These are phyloP conservation scores for Dasyornis broadbenti DNA, from an alignment of 2,113 vertebrate genomes.

Conservation along the genomic window DNA sequence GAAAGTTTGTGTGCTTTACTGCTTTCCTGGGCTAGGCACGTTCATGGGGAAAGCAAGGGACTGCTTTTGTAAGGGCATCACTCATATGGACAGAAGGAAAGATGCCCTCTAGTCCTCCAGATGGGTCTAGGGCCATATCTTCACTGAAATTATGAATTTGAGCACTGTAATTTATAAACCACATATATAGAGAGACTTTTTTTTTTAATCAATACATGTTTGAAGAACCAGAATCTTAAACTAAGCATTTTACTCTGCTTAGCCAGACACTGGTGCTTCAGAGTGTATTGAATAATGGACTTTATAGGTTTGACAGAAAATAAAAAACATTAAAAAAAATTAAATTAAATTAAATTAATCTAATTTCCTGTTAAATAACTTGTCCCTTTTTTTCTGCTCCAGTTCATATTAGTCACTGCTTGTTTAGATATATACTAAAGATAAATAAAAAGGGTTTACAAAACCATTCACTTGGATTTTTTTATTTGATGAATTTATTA, in stretches of 20 bases:
- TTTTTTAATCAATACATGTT: background rate
- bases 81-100: background rate
- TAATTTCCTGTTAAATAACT: background rate
- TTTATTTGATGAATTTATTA: background rate
- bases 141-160: background rate
- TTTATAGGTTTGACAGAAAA: background rate
- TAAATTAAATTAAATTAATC: background rate
- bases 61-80: background rate
- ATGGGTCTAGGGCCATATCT: background rate
- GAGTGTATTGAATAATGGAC: background rate
- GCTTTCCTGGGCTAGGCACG: background rate
- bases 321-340: background rate
- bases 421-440: background rate
- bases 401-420: background rate
- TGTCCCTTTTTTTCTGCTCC: background rate
- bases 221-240: background rate
- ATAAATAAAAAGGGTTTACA: background rate
- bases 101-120: background rate
- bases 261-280: background rate
- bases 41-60: background rate
- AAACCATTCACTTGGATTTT: accelerated
- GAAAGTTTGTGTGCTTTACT: background rate
- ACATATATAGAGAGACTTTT: no score
- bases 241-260: background rate
- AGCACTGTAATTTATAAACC: background rate